Base-by-base conservation (phyloP, 2,113 vertebrate genomes). In the Semnornis frantzii region DNA sequence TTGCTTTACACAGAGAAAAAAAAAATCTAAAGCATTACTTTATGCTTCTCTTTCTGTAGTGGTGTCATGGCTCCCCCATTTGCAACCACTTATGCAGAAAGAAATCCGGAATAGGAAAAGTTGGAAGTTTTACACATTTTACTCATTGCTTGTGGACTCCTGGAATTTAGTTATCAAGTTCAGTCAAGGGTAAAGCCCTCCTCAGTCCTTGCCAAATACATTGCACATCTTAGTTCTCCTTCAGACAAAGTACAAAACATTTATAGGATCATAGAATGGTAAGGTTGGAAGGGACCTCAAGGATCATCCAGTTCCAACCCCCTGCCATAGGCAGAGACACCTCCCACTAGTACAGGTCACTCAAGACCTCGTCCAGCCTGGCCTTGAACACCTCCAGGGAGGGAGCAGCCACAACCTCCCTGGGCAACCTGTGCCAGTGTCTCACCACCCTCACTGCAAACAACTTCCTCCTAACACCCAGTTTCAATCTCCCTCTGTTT, bases 221-320 rank as follows among this genome's bases (percentile, higher is more conserved):
- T 0, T 12, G 28, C 1, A 0, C 7, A 63, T 21, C 82, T 15
- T 58, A 50, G 39, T 11, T 37, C 31, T 73, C 28, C 18, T 58
- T 2, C 0, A 34, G 24, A 70, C 16, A 28, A 0, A 73, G 58
- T 2, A 62, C 17, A 21, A 57, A 54, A 7, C 28, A 54, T 24
- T 74, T 64, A 44, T 5, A 58, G 37, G 31, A 37, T 37, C 37
- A 37, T 9, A 37, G 37, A 37, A 37, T 37, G 37, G 37, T 37
- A 37, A 37, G 37, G 37, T 37, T 37, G 37, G 37, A 37, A 37
- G 37, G 37, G 37, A 37, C n/a, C n/a, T n/a, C n/a, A n/a, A n/a
- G n/a, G n/a, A n/a, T n/a, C n/a, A n/a, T n/a, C n/a, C n/a, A n/a
- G n/a, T n/a, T n/a, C n/a, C n/a, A n/a, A n/a, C n/a, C n/a, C n/a